These are phyloP conservation scores for Bombus waltoni DNA, from an alignment of 1,140 invertebrate genomes.

Conservation along the genomic window DNA sequence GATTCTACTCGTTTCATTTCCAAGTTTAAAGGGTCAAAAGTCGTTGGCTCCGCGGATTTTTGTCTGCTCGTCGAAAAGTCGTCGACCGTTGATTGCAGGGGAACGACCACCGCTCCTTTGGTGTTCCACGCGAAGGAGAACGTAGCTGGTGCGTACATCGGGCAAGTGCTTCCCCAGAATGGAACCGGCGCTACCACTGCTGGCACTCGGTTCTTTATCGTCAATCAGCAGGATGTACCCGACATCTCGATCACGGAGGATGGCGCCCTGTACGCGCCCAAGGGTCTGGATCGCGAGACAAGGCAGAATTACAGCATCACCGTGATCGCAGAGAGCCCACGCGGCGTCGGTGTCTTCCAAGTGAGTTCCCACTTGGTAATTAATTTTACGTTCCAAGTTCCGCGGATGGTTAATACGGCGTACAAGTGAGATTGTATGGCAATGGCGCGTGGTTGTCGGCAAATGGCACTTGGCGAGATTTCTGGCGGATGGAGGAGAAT, in stretches of 20 bases:
- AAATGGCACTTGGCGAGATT: not conserved
- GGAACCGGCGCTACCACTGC: conserved; percentile 77
- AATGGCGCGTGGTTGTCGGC: not conserved
- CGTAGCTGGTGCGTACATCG: conserved; percentile 88
- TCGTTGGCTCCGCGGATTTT: not conserved
- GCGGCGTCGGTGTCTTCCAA: conserved; percentile 89
- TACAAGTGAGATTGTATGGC: not conserved
- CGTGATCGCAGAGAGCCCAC: conserved; percentile 89
- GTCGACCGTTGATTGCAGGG: conserved; percentile 80
- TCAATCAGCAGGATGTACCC: conserved; percentile 90
- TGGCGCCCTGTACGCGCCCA: conserved; percentile 90
- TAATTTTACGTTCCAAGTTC: not conserved
- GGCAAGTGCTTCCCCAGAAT: conserved; percentile 87
- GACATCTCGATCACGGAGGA: conserved; percentile 90
- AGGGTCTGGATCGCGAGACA: conserved; percentile 90
- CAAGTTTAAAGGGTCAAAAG: conserved; percentile 36
- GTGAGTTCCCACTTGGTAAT: conserved; percentile 62
- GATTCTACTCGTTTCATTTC: not conserved
- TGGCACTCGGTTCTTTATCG: conserved; percentile 87
- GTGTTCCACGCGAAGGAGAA: conserved; percentile 92
- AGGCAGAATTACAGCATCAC: conserved; percentile 89
- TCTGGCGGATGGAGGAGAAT: not conserved
- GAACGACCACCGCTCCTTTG: conserved; percentile 86
- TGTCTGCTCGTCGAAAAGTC: conserved; percentile 49
- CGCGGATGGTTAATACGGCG: not conserved